phyloP scores from a whole-genome alignment of 2,113 vertebrate genomes.

The Arizona elegans region DNA sequence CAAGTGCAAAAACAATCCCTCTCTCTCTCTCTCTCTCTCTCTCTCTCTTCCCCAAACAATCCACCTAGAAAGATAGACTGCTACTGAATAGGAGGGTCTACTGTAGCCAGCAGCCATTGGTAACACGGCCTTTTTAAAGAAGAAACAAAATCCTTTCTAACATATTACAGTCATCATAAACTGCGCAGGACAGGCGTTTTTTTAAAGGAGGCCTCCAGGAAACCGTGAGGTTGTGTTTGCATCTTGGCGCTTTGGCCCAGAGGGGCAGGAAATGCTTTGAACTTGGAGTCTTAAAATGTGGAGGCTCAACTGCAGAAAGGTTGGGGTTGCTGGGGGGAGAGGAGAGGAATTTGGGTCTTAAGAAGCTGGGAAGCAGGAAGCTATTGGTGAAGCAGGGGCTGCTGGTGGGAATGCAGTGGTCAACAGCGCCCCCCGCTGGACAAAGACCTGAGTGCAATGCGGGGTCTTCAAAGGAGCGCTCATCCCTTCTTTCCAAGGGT shows the following conservation, averaged over 20 bases:
- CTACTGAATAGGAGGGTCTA: neutral
- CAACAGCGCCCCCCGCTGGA: constrained; percentile 16
- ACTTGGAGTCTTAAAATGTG: neutral
- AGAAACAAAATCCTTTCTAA: neutral
- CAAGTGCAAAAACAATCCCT: neutral
- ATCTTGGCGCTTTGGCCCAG: neutral
- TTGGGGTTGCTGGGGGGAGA: neutral
- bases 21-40: neutral
- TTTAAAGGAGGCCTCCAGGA: neutral
- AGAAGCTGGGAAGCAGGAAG: neutral
- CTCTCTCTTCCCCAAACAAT: neutral
- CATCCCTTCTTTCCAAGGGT: neutral
- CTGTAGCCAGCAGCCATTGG: neutral
- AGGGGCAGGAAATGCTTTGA: neutral
- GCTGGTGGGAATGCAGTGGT: neutral
- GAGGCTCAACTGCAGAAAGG: neutral
- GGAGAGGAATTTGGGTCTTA: neutral
- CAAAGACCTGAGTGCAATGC: neutral
- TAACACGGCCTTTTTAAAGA: neutral
- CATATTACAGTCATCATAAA: too few species aligned
- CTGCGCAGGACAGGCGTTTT: too few species aligned
- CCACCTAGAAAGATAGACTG: neutral
- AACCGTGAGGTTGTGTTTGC: neutral
- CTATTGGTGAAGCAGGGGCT: too few species aligned
- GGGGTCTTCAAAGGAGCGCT: too few species aligned